phyloP scores from a whole-genome alignment of 2,797 vertebrate genomes.

The Novumbra hubbsi region DNA sequence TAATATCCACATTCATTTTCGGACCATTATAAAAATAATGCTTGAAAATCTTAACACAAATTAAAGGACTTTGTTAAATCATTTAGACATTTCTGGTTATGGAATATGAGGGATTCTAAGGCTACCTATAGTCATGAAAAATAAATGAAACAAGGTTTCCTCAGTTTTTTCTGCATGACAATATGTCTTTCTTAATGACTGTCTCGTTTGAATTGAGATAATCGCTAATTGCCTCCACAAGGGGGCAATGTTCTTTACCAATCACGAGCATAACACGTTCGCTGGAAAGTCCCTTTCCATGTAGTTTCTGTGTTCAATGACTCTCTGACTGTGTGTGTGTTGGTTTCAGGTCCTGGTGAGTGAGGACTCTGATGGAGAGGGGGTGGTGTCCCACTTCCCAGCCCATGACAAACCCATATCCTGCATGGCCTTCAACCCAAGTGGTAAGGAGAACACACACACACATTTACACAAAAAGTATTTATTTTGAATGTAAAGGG shows the following conservation, averaged over 20 bases:
- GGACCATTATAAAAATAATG: no score
- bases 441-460: constrained; percentile 79
- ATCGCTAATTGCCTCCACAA: constrained; percentile 50
- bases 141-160: not conserved
- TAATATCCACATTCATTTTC: no score
- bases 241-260: constrained; percentile 52
- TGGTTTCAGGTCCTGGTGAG: constrained; percentile 87
- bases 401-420: constrained; percentile 98
- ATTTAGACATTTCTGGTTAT: no score
- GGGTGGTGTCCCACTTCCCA: constrained; percentile 96
- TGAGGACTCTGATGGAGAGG: constrained; percentile 93
- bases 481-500: constrained; percentile 26
- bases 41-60: no score
- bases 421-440: constrained; percentile 98
- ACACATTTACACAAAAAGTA: constrained; percentile 9
- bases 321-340: constrained; percentile 8
- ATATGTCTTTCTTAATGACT: not conserved
- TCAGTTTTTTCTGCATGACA: not conserved
- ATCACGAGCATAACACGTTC: constrained; percentile 6
- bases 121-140: no score
- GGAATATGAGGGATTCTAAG: no score
- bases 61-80: no score
- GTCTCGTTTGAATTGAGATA: constrained; percentile 15
- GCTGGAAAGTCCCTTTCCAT: not conserved
- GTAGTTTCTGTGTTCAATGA: not conserved